Evolutionary conservation across 2,113 vertebrate species (phyloP).

Genomic region (Lophotis ruficrista): DNA sequence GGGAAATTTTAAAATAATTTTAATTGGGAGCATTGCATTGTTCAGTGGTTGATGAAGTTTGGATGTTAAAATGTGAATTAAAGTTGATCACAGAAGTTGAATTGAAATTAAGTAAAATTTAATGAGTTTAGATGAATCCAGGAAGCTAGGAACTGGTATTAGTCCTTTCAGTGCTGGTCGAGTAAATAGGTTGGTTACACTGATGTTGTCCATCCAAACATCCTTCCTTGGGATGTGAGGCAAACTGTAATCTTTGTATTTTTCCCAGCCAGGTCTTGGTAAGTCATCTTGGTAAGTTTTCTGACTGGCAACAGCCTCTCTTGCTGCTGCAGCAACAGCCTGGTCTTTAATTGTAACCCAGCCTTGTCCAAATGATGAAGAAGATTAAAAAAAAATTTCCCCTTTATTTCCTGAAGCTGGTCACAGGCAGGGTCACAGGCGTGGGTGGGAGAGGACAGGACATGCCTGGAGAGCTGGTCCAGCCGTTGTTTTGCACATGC

Average conservation of each 20-base stretch:
- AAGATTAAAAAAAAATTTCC: not conserved
- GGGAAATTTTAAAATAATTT: not conserved
- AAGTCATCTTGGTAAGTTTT: not conserved
- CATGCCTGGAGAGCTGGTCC: not conserved
- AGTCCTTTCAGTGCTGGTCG: not conserved
- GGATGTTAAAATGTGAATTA: not conserved
- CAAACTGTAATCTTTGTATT: not conserved
- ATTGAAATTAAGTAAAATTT: not conserved
- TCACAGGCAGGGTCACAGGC: too few relatives aligned
- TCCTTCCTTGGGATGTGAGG: not conserved
- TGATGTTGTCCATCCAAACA: not conserved
- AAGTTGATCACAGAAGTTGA: not conserved
- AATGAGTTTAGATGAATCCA: not conserved
- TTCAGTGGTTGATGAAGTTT: not conserved
- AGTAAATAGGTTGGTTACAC: not conserved
- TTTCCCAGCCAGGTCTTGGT: not conserved
- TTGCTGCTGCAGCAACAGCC: not conserved
- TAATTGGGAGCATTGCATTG: fast-evolving
- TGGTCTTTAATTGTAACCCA: not conserved
- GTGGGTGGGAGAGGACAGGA: not conserved
- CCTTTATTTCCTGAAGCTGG: not conserved
- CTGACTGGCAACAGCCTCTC: not conserved
- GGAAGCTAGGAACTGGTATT: not conserved
- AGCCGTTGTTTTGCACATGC: fast-evolving
- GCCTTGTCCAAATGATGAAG: not conserved